Evolutionary conservation across 2,888 invertebrate genomes (phyloP), one percentile per base, ranked within the genome.

Genomic region (Cataglyphis cursor): DNA sequence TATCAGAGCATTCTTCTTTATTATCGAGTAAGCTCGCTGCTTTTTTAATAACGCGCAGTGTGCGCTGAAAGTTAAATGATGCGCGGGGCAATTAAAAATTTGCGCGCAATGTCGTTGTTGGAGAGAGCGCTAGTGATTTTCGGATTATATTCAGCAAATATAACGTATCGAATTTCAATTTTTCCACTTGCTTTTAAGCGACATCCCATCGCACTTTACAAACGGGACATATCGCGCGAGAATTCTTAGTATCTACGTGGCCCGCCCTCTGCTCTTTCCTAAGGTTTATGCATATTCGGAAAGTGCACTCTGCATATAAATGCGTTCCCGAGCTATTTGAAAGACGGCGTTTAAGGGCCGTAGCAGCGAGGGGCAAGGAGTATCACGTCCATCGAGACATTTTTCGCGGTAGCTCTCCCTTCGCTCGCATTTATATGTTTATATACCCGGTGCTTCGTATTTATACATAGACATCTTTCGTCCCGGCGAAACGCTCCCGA

Each of bases 241-340:
- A 88, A 86, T 88, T 90, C 73, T 82, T 81, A 83, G 86, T 86
- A 90, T 66, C 64, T 70, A 82, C 41, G 31, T 82, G 65, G 82
- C 38, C 38, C 72, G 83, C 78, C 70, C 75, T 66, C 35, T 82
- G 76, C 85, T 54, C 72, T 57, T 48, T 86, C 87, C 84, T 81
- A 75, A 88, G 84, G 89, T 90, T 90, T 90, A 89, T 90, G 90
- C 90, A 90, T 90, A 89, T 90, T 90, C 90, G 90, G 89, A 89
- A 85, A 88, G 89, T 89, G 86, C 83, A 86, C 89, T 90, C 88
- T 87, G 90, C 88, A 89, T 89, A 89, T 87, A 90, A 90, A 90
- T 90, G 89, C 88, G 86, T 82, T 84, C 85, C 84, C 83, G 44
- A 85, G 65, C 66, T 84, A 85, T 81, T 85, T 87, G 80, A 89